Percentiles rank a stretch among this genome's conserved stretches.
Conservation (phyloP, 2,888 invertebrate species). For the Phasia obesa region DNA sequence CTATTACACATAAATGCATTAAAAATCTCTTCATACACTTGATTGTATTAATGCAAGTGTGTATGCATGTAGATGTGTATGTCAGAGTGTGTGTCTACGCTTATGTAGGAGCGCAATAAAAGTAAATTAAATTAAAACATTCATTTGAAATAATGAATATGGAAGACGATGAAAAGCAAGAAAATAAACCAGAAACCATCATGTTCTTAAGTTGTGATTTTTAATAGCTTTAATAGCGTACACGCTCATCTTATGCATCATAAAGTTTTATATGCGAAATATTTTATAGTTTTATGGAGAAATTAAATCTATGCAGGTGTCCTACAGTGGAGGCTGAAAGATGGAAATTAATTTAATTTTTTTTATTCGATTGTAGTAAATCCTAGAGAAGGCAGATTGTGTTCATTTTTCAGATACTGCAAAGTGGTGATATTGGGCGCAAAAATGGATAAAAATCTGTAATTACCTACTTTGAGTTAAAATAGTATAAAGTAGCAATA, state of each 20-base stretch:
- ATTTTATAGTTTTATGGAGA: conserved; percentile 33
- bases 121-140: conserved; percentile 62
- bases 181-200: conserved; percentile 33
- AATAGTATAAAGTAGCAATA: no score
- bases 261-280: conserved; percentile 53
- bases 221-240: conserved; percentile 61
- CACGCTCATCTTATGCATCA: conserved; percentile 47
- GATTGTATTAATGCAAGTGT: neutral
- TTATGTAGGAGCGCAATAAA: neutral
- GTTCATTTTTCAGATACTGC: no score
- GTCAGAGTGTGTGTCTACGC: neutral
- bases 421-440: no score
- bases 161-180: neutral
- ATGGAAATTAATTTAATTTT: neutral
- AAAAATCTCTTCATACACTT: conserved; percentile 36
- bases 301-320: conserved; percentile 21
- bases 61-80: neutral
- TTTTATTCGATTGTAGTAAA: no score
- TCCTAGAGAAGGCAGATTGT: no score
- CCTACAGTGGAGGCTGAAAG: neutral
- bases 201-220: conserved; percentile 56
- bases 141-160: conserved; percentile 36
- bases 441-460: no score
- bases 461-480: no score
- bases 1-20: conserved; percentile 54